Conservation (phyloP, 2,113 vertebrate species). For the Mesoclemmys tuberculata region DNA sequence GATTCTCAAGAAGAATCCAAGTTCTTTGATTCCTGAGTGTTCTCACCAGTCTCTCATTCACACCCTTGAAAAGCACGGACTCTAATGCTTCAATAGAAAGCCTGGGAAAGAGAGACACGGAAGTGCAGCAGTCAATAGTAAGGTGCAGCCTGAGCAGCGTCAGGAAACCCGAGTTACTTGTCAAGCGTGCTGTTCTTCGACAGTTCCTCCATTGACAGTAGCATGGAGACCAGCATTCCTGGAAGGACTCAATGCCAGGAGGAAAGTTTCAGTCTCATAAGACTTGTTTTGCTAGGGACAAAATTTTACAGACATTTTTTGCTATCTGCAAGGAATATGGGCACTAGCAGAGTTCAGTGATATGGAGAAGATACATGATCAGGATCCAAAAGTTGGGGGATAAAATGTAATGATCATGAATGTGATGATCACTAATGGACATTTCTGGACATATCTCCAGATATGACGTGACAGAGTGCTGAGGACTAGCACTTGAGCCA, state of each 20-base stretch:
- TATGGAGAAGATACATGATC: not conserved
- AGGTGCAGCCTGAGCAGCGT: not conserved
- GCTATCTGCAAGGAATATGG: not conserved
- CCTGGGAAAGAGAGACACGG: not conserved
- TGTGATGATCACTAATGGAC: too few species aligned
- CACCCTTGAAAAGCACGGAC: not conserved
- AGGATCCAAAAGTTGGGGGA: not conserved
- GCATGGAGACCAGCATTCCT: not conserved
- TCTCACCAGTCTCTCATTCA: not conserved
- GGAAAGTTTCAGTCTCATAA: not conserved
- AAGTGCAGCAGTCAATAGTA: not conserved
- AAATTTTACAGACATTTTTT: not conserved
- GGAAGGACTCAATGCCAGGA: not conserved
- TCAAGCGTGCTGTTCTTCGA: not conserved
- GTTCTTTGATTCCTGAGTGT: not conserved
- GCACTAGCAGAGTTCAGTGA: not conserved
- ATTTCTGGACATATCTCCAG: too few species aligned
- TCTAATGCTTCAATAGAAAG: not conserved
- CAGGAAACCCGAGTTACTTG: not conserved
- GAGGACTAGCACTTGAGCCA: not conserved
- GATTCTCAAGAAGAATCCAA: not conserved
- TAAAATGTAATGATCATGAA: not conserved
- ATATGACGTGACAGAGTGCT: not conserved
- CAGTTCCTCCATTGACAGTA: not conserved
- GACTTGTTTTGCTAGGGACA: not conserved